Conservation (phyloP, 2,888 invertebrate species). For the Blomia tropicalis region DNA sequence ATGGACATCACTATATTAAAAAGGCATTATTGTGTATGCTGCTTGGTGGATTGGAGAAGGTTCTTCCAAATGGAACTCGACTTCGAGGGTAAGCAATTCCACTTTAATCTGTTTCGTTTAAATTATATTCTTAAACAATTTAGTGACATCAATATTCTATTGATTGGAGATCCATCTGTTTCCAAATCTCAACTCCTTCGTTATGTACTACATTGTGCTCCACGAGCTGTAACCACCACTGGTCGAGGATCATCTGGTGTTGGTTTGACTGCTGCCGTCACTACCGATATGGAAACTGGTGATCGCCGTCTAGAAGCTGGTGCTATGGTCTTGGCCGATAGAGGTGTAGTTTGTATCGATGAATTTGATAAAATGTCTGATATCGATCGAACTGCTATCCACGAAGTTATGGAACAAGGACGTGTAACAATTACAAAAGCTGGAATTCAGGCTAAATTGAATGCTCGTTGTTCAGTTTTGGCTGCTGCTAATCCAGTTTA, state of each 20-base stretch:
- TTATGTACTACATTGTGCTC: slow-evolving; percentile 84
- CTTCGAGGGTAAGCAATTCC: slow-evolving; percentile 51
- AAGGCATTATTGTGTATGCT: slow-evolving; percentile 84
- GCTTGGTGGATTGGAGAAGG: slow-evolving; percentile 86
- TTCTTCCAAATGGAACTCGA: slow-evolving; percentile 74
- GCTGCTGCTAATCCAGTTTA: slow-evolving; percentile 99
- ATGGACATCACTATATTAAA: slow-evolving; percentile 90
- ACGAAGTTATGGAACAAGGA: slow-evolving; percentile 99
- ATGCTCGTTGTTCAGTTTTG: slow-evolving; percentile 89
- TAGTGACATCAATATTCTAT: slow-evolving; percentile 64
- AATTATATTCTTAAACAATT: slow-evolving; percentile 30
- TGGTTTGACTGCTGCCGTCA: slow-evolving; percentile 94
- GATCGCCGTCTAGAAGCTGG: slow-evolving; percentile 72
- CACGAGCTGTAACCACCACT: slow-evolving; percentile 88
- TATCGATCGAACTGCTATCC: slow-evolving; percentile 94
- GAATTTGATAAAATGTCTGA: slow-evolving; percentile 99
- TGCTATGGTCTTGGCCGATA: slow-evolving; percentile 97
- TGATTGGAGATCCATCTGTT: slow-evolving; percentile 97
- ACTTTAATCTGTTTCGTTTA: slow-evolving; percentile 31
- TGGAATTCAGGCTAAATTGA: slow-evolving; percentile 87
- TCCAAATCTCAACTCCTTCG: slow-evolving; percentile 90
- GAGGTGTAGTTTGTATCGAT: slow-evolving; percentile 89
- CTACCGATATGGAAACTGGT: slow-evolving; percentile 83
- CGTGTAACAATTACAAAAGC: slow-evolving; percentile 90
- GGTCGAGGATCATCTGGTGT: slow-evolving; percentile 96